A percentile compares a stretch with the other conserved stretches of the same genome.
Conservation (phyloP, 1,140 invertebrate species). For the Acromyrmex heyeri region DNA sequence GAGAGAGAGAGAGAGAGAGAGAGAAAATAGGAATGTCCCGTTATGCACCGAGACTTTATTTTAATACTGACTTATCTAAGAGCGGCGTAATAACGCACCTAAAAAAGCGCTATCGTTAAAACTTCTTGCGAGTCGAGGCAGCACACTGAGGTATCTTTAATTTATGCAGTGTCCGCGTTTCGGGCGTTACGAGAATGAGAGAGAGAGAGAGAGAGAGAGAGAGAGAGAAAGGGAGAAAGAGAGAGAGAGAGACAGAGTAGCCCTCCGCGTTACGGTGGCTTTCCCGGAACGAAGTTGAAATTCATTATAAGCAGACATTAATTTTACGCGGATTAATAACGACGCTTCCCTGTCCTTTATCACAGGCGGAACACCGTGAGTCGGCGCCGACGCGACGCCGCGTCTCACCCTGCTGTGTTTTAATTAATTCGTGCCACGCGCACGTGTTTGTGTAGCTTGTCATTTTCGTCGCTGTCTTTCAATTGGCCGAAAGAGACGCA, state of each 20-base stretch:
- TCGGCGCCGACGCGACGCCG: slow-evolving; percentile 34
- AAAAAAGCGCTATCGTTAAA: slow-evolving; percentile 74
- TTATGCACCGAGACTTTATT: slow-evolving; percentile 58
- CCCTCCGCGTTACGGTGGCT: slow-evolving; percentile 53
- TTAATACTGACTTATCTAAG: slow-evolving; percentile 81
- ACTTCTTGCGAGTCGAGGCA: slow-evolving; percentile 72
- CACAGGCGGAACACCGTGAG: slow-evolving; percentile 49
- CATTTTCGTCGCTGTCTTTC: slow-evolving; percentile 61
- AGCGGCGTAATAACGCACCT: slow-evolving; percentile 75
- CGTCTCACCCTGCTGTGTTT: slow-evolving; percentile 54
- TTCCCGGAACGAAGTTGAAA: slow-evolving; percentile 67
- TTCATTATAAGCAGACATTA: slow-evolving; percentile 72
- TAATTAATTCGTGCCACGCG: slow-evolving; percentile 64
- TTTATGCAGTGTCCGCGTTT: slow-evolving; percentile 71
- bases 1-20: neutral
- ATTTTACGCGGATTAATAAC: slow-evolving; percentile 67
- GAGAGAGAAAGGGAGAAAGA: neutral
- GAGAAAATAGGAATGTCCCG: neutral
- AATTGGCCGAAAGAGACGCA: slow-evolving; percentile 42
- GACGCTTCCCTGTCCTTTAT: slow-evolving; percentile 63
- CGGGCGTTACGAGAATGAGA: slow-evolving; percentile 14
- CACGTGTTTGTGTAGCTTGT: slow-evolving; percentile 62
- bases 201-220: neutral
- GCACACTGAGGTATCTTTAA: slow-evolving; percentile 72
- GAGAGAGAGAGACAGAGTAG: slow-evolving; percentile 19